Evolutionary conservation across 2,888 invertebrate species (phyloP).

Genomic region (Luperina nickerlii): DNA sequence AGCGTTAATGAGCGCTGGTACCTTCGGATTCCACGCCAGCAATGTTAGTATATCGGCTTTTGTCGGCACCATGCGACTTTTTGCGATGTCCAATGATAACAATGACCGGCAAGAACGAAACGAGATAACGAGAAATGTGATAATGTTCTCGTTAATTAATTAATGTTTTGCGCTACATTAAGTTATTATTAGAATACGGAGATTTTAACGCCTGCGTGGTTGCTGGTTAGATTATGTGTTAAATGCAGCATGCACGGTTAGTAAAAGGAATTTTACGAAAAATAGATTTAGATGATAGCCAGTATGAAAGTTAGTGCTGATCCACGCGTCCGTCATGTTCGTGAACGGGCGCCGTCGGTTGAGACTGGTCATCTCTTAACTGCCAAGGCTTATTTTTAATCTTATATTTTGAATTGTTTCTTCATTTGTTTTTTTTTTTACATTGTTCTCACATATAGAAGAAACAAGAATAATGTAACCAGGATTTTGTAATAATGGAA

Average conservation of each 20-base stretch:
- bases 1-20: slow-evolving; percentile 89
- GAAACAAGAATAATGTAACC: too few species aligned
- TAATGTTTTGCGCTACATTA: slow-evolving; percentile 66
- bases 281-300: background rate
- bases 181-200: slow-evolving; percentile 67
- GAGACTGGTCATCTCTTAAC: too few species aligned
- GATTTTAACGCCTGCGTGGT: slow-evolving; percentile 53
- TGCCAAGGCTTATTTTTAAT: too few species aligned
- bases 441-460: too few species aligned
- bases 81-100: slow-evolving; percentile 89
- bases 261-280: background rate
- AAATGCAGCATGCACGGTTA: background rate
- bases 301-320: background rate
- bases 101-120: slow-evolving; percentile 77
- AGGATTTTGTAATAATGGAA: too few species aligned
- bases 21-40: slow-evolving; percentile 85
- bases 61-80: slow-evolving; percentile 88
- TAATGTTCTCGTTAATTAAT: slow-evolving; percentile 68
- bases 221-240: slow-evolving; percentile 27
- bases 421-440: too few species aligned
- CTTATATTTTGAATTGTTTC: too few species aligned
- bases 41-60: slow-evolving; percentile 87
- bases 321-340: too few species aligned
- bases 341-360: too few species aligned
- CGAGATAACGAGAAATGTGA: slow-evolving; percentile 69